Evolutionary conservation across 2,113 vertebrate genomes (phyloP).

Genomic region (Hippopotamus amphibius): DNA sequence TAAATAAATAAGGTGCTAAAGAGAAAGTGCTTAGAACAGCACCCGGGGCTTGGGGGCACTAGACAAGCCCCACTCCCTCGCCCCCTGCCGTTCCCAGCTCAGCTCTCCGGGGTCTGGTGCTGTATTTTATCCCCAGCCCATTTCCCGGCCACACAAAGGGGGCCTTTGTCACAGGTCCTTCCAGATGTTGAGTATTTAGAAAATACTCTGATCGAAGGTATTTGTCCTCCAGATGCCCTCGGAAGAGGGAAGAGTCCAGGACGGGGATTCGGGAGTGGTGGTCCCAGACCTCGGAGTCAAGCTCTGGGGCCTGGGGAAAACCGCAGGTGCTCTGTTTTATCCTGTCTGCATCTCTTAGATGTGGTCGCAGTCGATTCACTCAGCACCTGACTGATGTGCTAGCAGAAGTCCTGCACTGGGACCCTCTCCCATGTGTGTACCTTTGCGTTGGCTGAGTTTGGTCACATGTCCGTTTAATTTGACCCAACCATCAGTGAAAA

Average conservation of each 20-base stretch:
- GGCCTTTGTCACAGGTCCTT: slow-evolving; percentile 80
- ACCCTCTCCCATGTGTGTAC: fast-evolving
- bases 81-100: slow-evolving; percentile 24
- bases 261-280: not conserved
- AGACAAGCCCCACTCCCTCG: not conserved
- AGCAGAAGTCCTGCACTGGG: fast-evolving
- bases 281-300: not conserved
- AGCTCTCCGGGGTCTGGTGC: slow-evolving; percentile 54
- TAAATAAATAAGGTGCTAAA: not conserved
- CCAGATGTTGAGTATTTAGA: slow-evolving; percentile 87
- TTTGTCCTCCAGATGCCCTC: slow-evolving; percentile 73
- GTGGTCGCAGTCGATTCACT: fast-evolving
- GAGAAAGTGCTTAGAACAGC: not conserved
- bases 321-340: fast-evolving
- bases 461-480: fast-evolving
- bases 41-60: fast-evolving
- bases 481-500: too few species aligned
- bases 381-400: fast-evolving
- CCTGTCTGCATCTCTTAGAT: fast-evolving
- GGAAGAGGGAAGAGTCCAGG: slow-evolving; percentile 56
- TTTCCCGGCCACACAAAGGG: slow-evolving; percentile 82
- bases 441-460: fast-evolving
- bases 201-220: slow-evolving; percentile 59
- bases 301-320: not conserved
- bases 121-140: slow-evolving; percentile 73